Percentiles rank a stretch among this genome's conserved stretches.
Conservation (phyloP, 2,888 invertebrate genomes). For the Fissipunctia ypsillon region DNA sequence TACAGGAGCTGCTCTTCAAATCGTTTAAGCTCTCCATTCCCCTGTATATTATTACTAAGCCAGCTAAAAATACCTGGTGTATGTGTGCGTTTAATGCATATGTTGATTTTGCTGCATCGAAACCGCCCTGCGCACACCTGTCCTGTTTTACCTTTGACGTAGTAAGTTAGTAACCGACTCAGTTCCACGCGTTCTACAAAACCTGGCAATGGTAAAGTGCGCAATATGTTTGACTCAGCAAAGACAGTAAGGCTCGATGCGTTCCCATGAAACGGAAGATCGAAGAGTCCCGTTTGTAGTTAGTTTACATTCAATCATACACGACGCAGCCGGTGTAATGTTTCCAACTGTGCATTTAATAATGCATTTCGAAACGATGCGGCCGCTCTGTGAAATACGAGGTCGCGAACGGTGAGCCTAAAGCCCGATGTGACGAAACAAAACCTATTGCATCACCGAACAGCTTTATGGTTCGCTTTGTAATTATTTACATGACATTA, state of each 20-base stretch:
- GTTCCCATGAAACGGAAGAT: conserved; percentile 72
- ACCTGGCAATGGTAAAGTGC: background rate
- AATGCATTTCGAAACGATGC: conserved; percentile 90
- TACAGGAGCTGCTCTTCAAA: conserved; percentile 72
- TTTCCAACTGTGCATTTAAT: conserved; percentile 88
- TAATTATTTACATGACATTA: conserved; percentile 89
- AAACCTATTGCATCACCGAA: conserved; percentile 87
- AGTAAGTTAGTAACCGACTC: conserved; percentile 41
- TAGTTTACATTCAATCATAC: conserved; percentile 82
- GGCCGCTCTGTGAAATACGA: conserved; percentile 88
- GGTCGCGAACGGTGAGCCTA: conserved; percentile 86
- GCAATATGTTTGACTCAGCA: conserved; percentile 31
- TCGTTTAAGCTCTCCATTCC: conserved; percentile 73
- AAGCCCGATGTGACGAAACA: conserved; percentile 88
- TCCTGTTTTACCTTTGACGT: conserved; percentile 75
- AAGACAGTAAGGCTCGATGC: conserved; percentile 58
- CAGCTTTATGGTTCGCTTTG: conserved; percentile 86
- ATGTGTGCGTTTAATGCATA: conserved; percentile 77
- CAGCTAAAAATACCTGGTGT: conserved; percentile 81
- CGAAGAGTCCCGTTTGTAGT: conserved; percentile 71
- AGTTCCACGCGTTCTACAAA: conserved; percentile 15
- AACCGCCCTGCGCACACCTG: conserved; percentile 80
- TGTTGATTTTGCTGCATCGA: conserved; percentile 75
- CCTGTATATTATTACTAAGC: conserved; percentile 75
- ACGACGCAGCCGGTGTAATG: conserved; percentile 75